Percentiles rank a stretch among this genome's conserved stretches.
These are phyloP conservation scores for Pardalotus punctatus DNA, from an alignment of 2,113 vertebrate genomes.

Conservation along the genomic window DNA sequence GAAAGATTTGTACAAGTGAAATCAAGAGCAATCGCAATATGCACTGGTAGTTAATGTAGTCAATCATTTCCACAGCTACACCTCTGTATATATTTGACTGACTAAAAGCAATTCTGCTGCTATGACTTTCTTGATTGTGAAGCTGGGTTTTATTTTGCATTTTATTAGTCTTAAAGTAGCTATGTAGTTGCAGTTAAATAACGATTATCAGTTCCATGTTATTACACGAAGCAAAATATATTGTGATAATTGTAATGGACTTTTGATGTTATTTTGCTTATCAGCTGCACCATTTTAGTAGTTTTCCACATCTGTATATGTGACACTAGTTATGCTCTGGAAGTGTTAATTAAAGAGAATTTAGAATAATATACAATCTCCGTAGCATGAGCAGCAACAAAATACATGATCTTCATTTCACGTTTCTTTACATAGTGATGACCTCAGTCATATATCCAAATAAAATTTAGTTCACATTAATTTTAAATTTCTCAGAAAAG, in stretches of 20 bases:
- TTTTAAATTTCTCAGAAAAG: constrained; percentile 26
- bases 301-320: not conserved
- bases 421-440: not conserved
- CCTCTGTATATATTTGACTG: not conserved
- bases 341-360: constrained; percentile 19
- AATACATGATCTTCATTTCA: not conserved
- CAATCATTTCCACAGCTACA: not conserved
- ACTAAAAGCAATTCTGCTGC: not conserved
- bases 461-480: not conserved
- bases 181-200: not conserved
- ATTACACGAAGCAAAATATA: constrained; percentile 14
- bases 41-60: not conserved
- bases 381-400: not conserved
- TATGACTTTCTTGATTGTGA: not conserved
- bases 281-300: not conserved
- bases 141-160: not conserved
- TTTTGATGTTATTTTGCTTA: constrained; percentile 21
- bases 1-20: not conserved
- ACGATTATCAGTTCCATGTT: not conserved
- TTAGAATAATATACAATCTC: not conserved
- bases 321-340: not conserved
- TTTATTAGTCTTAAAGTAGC: not conserved
- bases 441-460: not conserved
- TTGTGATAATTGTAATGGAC: constrained; percentile 16
- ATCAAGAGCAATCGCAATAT: not conserved